Evolutionary conservation across 2,113 vertebrate species (phyloP), one percentile per base, ranked within the genome.

Genomic region (Salvator merianae): DNA sequence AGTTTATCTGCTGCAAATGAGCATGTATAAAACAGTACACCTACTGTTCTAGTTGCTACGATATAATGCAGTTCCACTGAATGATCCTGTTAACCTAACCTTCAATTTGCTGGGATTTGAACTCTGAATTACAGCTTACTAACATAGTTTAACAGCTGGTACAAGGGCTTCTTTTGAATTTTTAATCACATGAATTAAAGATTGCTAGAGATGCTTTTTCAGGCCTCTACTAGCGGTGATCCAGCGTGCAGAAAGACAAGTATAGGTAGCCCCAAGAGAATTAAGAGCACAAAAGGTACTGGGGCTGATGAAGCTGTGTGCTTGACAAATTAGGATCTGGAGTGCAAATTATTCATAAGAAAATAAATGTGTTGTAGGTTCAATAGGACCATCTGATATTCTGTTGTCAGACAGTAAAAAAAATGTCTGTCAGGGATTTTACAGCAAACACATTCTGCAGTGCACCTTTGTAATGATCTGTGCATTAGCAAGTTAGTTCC

Each of bases 181-280:
- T 97, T 97, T 97, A 96, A 97, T 96, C 94, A 95, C 94, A 96
- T 96, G 92, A 96, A 96, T 97, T 97, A 96, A 96, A 97, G 93
- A 96, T 96, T 92, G 92, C 89, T 93, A 82, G 93, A 94, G 93
- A 94, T 95, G 90, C 93, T 95, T 95, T 79, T 94, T 93, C 90
- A 96, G 91, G 89, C 89, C 94, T 95, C 86, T 94, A 77, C 88
- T 86, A 92, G 86, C 90, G 92, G 88, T 84, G 91, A 95, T 95
- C 93, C 94, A 93, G 94, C 92, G 79, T 88, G 93, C 90, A 89
- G 91, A 92, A 93, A 96, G 93, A 93, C 93, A 94, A 95, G 89
- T 93, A 94, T 92, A 95, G 93, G 93, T 93, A 92, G 93, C 81
- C 91, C 86, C 80, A 1, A 50, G 89, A 88, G 91, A 84, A 87